Conservation (phyloP, 2,797 vertebrate species). For the Eremophila alpestris region DNA sequence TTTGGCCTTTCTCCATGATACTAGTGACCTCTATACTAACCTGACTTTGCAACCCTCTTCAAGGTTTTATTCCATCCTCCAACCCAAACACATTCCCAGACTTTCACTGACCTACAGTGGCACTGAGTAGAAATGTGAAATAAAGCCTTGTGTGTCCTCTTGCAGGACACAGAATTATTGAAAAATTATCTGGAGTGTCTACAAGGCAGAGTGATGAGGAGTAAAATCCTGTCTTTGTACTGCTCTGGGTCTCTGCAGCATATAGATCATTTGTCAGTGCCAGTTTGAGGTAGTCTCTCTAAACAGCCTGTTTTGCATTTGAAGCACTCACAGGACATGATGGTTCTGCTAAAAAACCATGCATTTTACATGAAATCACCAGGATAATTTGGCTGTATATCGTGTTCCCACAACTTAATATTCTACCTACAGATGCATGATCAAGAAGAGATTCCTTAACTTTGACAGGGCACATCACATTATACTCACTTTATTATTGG, state of each 20-base stretch:
- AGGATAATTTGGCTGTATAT: conserved; percentile 57
- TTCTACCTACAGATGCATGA: conserved; percentile 62
- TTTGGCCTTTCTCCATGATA: background rate
- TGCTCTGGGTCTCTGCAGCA: conserved; percentile 18
- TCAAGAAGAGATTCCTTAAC: conserved; percentile 65
- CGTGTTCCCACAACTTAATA: conserved; percentile 63
- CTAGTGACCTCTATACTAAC: background rate
- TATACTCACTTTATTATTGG: conserved; percentile 68
- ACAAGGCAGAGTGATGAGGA: background rate
- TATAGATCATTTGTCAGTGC: conserved; percentile 57
- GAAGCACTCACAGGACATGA: conserved; percentile 56
- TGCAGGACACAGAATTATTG: background rate
- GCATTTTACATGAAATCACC: conserved; percentile 63
- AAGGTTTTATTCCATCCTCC: background rate
- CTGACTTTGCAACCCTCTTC: background rate
- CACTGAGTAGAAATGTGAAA: background rate
- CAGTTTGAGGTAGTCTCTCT: conserved; percentile 33
- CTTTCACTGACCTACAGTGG: background rate
- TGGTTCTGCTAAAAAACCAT: conserved; percentile 16
- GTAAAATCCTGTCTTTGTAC: conserved; percentile 23
- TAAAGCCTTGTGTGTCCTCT: background rate
- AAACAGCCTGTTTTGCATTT: conserved; percentile 66
- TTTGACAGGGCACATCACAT: conserved; percentile 69
- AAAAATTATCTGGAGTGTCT: background rate
- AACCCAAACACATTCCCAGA: background rate